These are phyloP conservation scores for Pseudochaenichthys georgianus DNA, from an alignment of 2,797 vertebrate genomes.

Conservation along the genomic window DNA sequence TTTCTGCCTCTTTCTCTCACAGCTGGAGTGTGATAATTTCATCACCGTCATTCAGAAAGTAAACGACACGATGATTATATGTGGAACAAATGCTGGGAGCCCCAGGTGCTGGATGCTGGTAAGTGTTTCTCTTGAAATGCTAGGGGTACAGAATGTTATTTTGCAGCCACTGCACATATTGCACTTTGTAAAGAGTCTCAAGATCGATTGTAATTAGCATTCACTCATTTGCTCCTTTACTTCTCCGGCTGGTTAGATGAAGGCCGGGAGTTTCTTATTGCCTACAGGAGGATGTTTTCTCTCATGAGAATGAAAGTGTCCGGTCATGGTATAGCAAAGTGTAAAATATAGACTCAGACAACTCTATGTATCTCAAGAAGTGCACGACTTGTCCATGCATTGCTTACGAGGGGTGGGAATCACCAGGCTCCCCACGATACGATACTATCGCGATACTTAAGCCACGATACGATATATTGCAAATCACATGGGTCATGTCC, in stretches of 20 bases:
- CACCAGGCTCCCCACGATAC: too few species aligned
- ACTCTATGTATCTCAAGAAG: too few species aligned
- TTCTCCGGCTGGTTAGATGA: slow-evolving; percentile 22
- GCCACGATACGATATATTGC: too few species aligned
- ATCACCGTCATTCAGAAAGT: slow-evolving; percentile 89
- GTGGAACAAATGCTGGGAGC: slow-evolving; percentile 86
- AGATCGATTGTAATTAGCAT: slow-evolving; percentile 32
- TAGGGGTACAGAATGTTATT: not conserved
- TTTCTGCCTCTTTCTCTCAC: slow-evolving; percentile 39
- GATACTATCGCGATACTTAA: too few species aligned
- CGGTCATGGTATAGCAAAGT: not conserved
- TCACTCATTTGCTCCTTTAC: slow-evolving; percentile 31
- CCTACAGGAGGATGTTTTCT: slow-evolving; percentile 19
- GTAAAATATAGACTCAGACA: not conserved
- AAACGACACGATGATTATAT: slow-evolving; percentile 84
- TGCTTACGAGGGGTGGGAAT: too few species aligned
- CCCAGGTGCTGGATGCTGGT: slow-evolving; percentile 90
- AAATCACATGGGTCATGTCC: too few species aligned
- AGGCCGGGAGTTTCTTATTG: slow-evolving; percentile 26
- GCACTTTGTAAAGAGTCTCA: slow-evolving; percentile 12
- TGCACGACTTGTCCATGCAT: too few species aligned
- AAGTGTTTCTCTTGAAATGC: slow-evolving; percentile 54
- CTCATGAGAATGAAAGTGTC: slow-evolving; percentile 11
- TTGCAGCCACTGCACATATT: not conserved
- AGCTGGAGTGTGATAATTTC: slow-evolving; percentile 88